Percentiles rank a stretch among this genome's conserved stretches.
phyloP scores from a whole-genome alignment of 2,888 invertebrate genomes.

The Taenaris catops region DNA sequence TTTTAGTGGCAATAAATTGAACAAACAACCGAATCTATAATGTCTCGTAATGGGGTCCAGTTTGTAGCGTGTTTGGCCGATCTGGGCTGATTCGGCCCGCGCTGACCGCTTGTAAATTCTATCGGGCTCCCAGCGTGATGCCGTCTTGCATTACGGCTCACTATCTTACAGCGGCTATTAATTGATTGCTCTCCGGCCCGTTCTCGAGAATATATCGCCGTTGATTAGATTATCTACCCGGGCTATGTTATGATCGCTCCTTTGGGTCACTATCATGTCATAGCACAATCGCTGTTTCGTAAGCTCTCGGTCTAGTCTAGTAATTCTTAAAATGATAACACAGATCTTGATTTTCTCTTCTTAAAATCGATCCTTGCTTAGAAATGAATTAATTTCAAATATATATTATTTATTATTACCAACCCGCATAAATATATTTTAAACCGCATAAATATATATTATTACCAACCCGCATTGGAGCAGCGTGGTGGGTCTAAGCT shows the following conservation, averaged over 20 bases:
- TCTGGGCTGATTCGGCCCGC: slow-evolving; percentile 44
- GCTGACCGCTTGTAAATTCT: slow-evolving; percentile 41
- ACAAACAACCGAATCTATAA: slow-evolving; percentile 17
- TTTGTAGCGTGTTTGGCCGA: slow-evolving; percentile 14
- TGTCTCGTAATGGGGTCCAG: slow-evolving; percentile 15
- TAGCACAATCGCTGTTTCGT: no score
- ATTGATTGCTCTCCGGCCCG: slow-evolving; percentile 19
- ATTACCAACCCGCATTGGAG: no score
- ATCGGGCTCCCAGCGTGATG: slow-evolving; percentile 52
- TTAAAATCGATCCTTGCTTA: no score
- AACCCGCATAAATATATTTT: no score
- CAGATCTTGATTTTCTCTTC: no score
- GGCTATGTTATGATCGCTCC: slow-evolving; percentile 15
- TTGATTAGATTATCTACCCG: slow-evolving; percentile 20
- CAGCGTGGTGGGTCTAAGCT: no score
- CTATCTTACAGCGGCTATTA: slow-evolving; percentile 17
- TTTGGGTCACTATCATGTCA: no score
- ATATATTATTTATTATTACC: no score
- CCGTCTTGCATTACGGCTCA: slow-evolving; percentile 28
- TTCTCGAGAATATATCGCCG: slow-evolving; percentile 16
- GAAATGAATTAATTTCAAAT: no score
- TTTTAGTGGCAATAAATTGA: slow-evolving; percentile 17
- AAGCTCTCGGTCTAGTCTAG: no score
- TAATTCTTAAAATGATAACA: no score
- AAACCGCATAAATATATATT: no score